Conservation (phyloP, 2,113 vertebrate species). For the Pseudolaguvia tuberculata region DNA sequence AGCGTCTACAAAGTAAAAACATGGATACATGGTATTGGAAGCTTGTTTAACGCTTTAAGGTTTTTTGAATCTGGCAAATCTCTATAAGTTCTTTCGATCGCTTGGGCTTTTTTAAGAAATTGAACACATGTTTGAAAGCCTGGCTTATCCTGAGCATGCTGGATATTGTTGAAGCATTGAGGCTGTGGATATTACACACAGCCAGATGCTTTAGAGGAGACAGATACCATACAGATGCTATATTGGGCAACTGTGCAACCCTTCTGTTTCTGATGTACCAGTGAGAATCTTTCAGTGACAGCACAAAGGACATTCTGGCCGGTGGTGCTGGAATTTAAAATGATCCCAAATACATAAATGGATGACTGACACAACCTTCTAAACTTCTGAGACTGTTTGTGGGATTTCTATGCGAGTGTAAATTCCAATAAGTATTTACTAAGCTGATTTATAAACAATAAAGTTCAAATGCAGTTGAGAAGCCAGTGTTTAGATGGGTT, state of each 20-base stretch:
- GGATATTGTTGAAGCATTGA: slow-evolving; percentile 19
- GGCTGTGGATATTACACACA: slow-evolving; percentile 17
- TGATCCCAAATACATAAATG: slow-evolving; percentile 35
- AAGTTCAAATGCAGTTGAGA: slow-evolving; percentile 17
- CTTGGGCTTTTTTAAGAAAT: not conserved
- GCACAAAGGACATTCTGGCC: slow-evolving; percentile 46
- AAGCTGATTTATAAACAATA: slow-evolving; percentile 46
- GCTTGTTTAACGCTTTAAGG: not conserved
- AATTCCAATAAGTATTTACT: slow-evolving; percentile 32
- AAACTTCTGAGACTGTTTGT: not conserved
- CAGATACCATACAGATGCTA: slow-evolving; percentile 53
- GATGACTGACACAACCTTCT: not conserved
- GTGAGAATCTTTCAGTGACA: slow-evolving; percentile 32
- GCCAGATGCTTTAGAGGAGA: slow-evolving; percentile 49
- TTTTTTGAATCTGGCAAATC: not conserved
- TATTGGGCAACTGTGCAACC: slow-evolving; percentile 35
- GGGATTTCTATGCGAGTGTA: not conserved
- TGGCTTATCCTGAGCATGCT: not conserved
- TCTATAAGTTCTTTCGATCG: not conserved
- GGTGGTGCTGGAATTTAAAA: slow-evolving; percentile 52
- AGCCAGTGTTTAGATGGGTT: slow-evolving; percentile 28
- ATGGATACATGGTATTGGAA: slow-evolving; percentile 12
- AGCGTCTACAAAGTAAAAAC: slow-evolving; percentile 3
- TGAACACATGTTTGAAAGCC: slow-evolving; percentile 10
- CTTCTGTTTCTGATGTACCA: slow-evolving; percentile 58